A percentile compares a stretch with the other conserved stretches of the same genome.
Evolutionary conservation across 2,113 vertebrate species (phyloP).

Genomic region (Chloropsis hardwickii): DNA sequence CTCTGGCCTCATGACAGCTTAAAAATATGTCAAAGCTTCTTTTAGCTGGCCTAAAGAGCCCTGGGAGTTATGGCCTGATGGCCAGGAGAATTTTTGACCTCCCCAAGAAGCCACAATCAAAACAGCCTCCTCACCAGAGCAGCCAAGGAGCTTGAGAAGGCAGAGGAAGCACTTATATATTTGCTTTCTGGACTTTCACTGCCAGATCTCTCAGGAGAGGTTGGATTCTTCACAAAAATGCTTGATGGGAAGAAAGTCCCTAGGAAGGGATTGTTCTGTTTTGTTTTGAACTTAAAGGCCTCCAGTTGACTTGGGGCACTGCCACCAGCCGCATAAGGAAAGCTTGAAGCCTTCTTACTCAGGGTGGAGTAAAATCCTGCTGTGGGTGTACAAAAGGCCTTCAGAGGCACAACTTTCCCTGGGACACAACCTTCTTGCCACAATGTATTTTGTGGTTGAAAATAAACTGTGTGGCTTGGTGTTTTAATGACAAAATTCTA

Average conservation of each 20-base stretch:
- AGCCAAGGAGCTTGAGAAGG: not conserved
- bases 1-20: not conserved
- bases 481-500: not conserved
- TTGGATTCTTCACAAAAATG: slow-evolving; percentile 42
- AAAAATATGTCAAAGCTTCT: not conserved
- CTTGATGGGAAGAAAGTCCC: slow-evolving; percentile 18
- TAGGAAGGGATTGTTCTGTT: slow-evolving; percentile 33
- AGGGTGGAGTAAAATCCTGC: not conserved
- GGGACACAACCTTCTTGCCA: not conserved
- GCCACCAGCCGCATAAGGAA: slow-evolving; percentile 1
- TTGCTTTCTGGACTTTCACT: slow-evolving; percentile 8
- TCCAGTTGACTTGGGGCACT: slow-evolving; percentile 32
- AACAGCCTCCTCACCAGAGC: not conserved
- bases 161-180: not conserved
- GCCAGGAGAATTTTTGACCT: not conserved
- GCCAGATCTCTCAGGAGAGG: slow-evolving; percentile 34
- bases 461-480: not conserved
- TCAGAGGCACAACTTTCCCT: not conserved
- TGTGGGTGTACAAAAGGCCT: not conserved
- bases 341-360: not conserved
- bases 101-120: not conserved
- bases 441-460: not conserved
- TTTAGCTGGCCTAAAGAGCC: not conserved
- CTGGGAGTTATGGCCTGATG: not conserved
- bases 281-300: slow-evolving; percentile 25